Base-by-base conservation (phyloP, 1,140 invertebrate species). In the Saccostrea echinata region DNA sequence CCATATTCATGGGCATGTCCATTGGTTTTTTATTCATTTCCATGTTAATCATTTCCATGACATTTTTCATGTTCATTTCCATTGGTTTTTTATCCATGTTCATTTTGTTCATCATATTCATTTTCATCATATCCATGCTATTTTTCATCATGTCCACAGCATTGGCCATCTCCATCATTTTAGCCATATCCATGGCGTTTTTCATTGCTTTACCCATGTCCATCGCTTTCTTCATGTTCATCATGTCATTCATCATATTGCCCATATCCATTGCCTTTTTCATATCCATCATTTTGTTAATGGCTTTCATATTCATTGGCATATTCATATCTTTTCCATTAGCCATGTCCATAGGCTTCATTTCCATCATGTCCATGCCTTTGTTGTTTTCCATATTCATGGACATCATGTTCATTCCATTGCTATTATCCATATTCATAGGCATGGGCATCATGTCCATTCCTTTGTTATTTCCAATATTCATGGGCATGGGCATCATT, bases 141-240 rank as follows among this genome's bases (percentile, higher is more conserved):
- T 61, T 61, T 18, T 61, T 61, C 55, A 61, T 61, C 55, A 61
- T 61, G 55, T 61, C 18, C 55, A 61, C n/a, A 61, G 55, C 55
- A n/a, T 61, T 61, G 6, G 55, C 55, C 55, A 61, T 61, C n/a
- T 61, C 55, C 55, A 61, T n/a, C 55, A 61, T 61, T 61, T 61
- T 61, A 61, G 55, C 55, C 55, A 61, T 61, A 21, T 61, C 55
- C 55, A 61, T 61, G 4, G n/a, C n/a, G 16, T 61, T 61, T 4
- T 61, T 61, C 55, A 61, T n/a, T 61, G 55, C 55, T 6, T 61
- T 61, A 61, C 55, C 55, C 55, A 61, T 61, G 6, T 61, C 55
- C 55, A 61, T 61, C 4, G 55, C 55, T 16, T 61, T 61, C 16
- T 61, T 61, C 55, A 61, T 61, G 18, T 61, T 61, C 55, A 61